These are phyloP conservation scores for Asarcornis scutulata DNA, from an alignment of 2,113 vertebrate species.

Conservation along the genomic window DNA sequence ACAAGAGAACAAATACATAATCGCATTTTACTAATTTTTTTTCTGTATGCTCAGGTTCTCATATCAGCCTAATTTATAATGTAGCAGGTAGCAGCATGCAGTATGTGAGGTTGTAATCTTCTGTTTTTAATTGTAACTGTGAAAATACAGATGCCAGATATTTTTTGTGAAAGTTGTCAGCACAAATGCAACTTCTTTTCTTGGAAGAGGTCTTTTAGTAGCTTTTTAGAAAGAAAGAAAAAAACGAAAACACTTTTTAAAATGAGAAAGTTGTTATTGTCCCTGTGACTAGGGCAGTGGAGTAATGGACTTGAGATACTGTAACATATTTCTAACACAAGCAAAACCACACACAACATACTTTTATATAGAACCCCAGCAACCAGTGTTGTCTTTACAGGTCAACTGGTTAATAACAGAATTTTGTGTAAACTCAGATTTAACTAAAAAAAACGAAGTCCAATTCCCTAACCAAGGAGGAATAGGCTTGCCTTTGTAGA, in stretches of 20 bases:
- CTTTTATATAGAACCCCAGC: background rate
- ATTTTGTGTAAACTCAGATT: background rate
- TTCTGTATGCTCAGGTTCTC: background rate
- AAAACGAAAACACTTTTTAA: background rate
- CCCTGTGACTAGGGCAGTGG: constrained; percentile 1
- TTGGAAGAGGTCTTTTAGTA: background rate
- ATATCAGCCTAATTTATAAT: background rate
- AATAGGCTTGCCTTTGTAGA: background rate
- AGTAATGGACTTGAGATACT: background rate
- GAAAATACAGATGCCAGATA: background rate
- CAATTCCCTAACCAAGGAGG: constrained; percentile 14
- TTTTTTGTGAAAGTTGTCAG: background rate
- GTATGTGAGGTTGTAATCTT: background rate
- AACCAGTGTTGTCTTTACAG: background rate
- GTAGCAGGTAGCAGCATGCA: constrained; percentile 4
- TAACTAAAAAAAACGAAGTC: background rate
- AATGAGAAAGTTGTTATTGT: constrained; percentile 1
- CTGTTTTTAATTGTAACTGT: background rate
- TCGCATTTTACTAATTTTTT: background rate
- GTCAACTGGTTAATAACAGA: background rate
- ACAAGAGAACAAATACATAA: background rate
- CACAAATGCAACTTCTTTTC: constrained; percentile 7
- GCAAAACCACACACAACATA: background rate
- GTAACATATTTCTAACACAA: constrained; percentile 2
- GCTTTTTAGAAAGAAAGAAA: background rate